Percentiles rank a stretch among this genome's conserved stretches.
Evolutionary conservation across 2,113 vertebrate genomes (phyloP).

Genomic region (Athene cunicularia): DNA sequence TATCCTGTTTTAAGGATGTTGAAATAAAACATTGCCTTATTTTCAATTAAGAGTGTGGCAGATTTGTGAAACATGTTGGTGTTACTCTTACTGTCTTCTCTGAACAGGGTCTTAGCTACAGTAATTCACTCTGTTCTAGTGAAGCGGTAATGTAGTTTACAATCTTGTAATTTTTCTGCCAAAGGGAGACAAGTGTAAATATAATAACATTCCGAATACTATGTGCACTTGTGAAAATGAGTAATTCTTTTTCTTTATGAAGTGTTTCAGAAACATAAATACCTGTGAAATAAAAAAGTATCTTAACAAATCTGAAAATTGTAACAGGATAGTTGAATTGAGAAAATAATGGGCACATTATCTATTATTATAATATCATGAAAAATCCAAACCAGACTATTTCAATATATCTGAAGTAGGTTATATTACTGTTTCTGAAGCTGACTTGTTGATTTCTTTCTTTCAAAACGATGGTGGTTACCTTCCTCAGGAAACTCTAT

Average conservation of each 20-base stretch:
- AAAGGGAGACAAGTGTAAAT: neutral
- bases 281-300: neutral
- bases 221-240: neutral
- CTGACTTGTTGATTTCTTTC: neutral
- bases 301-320: neutral
- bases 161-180: neutral
- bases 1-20: neutral
- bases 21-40: neutral
- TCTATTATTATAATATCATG: neutral
- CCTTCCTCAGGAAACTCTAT: neutral
- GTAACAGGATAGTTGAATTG: neutral
- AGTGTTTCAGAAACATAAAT: neutral
- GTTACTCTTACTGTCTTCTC: neutral
- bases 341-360: neutral
- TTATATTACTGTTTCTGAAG: neutral
- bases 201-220: neutral
- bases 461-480: neutral
- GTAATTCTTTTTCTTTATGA: neutral
- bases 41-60: neutral
- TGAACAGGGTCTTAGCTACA: neutral
- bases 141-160: neutral
- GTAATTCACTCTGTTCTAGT: neutral
- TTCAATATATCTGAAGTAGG: neutral
- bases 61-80: neutral
- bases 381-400: neutral